Evolutionary conservation across 2,113 vertebrate species (phyloP).

Genomic region (Seriola rivoliana): DNA sequence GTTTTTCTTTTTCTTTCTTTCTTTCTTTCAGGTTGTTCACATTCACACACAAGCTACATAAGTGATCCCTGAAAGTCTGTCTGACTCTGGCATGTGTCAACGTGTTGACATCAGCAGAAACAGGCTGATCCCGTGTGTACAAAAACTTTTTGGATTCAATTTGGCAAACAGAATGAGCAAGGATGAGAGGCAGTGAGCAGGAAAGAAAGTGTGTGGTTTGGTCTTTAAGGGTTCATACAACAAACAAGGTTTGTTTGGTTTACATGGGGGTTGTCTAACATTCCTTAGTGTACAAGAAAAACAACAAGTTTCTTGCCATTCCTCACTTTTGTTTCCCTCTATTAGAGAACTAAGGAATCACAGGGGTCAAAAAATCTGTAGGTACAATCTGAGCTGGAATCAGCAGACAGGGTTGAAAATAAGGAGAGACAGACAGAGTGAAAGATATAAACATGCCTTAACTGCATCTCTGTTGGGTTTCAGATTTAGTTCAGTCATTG

Average conservation of each 20-base stretch:
- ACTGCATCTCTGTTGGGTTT: conserved; percentile 61
- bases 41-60: conserved; percentile 17
- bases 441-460: conserved; percentile 37
- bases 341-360: conserved; percentile 26
- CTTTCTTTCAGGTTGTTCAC: neutral
- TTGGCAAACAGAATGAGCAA: conserved; percentile 2
- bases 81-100: conserved; percentile 1
- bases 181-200: neutral
- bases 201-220: conserved; percentile 12
- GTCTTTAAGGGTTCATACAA: conserved; percentile 18
- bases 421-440: conserved; percentile 16
- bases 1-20: neutral
- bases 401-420: conserved; percentile 40
- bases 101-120: conserved; percentile 40
- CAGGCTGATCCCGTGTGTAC: conserved; percentile 4
- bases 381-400: conserved; percentile 30
- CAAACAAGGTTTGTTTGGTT: conserved; percentile 48
- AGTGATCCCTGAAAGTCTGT: conserved; percentile 28
- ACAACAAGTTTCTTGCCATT: conserved; percentile 24
- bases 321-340: conserved; percentile 26
- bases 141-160: conserved; percentile 20
- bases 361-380: conserved; percentile 44
- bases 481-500: conserved; percentile 49
- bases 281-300: conserved; percentile 24
- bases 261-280: conserved; percentile 1